Conservation (phyloP, 2,113 vertebrate species). For the Plecotus auritus region DNA sequence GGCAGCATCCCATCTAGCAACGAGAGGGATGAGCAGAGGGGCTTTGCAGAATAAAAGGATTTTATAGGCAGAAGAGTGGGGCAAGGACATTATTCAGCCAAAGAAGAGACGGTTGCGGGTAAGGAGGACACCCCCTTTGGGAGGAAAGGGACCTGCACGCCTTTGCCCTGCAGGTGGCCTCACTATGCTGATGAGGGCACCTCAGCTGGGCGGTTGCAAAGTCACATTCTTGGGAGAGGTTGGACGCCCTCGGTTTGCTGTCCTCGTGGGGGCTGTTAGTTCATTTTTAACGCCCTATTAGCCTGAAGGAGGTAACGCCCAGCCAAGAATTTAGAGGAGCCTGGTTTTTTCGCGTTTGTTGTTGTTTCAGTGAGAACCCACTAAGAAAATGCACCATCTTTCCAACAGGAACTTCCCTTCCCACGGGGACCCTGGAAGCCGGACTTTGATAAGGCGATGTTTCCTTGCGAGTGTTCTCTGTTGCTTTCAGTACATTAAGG, state of each 20-base stretch:
- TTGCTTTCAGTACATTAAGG: conserved; percentile 50
- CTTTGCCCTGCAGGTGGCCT: background rate
- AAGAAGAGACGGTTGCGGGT: background rate
- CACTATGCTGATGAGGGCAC: background rate
- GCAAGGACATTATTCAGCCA: background rate
- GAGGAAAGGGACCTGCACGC: background rate
- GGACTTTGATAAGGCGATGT: too few species aligned
- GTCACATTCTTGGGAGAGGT: background rate
- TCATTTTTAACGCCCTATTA: background rate
- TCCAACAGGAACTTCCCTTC: background rate
- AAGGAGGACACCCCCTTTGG: background rate
- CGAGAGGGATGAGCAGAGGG: too few species aligned
- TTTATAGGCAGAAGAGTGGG: background rate
- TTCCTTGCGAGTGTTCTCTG: background rate
- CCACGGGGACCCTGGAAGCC: background rate
- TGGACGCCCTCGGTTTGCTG: background rate
- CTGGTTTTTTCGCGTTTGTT: background rate
- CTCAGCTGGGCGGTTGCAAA: background rate
- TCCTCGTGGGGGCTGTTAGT: background rate
- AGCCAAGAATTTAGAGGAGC: background rate
- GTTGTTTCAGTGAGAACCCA: conserved; percentile 35
- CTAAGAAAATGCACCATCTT: background rate
- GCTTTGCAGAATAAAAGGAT: too few species aligned
- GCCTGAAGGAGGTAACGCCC: background rate
- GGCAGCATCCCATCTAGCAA: too few species aligned